Conservation (phyloP, 2,888 invertebrate genomes). For the Orthonevra nobilis region DNA sequence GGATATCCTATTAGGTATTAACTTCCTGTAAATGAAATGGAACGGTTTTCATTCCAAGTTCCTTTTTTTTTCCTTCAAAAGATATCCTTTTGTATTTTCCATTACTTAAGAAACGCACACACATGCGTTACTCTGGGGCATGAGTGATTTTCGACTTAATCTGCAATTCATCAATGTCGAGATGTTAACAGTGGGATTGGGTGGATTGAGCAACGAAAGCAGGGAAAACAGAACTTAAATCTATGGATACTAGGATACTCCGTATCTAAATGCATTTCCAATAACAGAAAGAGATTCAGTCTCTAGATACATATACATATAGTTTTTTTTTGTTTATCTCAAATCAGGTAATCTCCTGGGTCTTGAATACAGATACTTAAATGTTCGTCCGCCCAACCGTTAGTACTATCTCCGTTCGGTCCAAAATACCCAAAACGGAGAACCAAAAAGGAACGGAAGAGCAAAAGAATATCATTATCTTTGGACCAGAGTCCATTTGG, state of each 20-base stretch:
- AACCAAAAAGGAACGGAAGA: background rate
- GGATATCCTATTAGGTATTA: constrained; percentile 66
- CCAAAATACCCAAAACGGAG: background rate
- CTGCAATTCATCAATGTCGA: constrained; percentile 80
- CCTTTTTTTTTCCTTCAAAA: background rate
- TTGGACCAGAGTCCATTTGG: constrained; percentile 60
- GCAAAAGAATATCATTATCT: constrained; percentile 63
- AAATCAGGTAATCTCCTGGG: constrained; percentile 66
- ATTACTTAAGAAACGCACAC: constrained; percentile 61
- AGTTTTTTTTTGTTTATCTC: constrained; percentile 51
- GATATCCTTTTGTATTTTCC: constrained; percentile 62
- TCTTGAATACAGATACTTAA: constrained; percentile 61
- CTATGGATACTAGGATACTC: constrained; percentile 33
- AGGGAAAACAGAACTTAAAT: constrained; percentile 27
- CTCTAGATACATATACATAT: too few species aligned
- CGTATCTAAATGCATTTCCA: constrained; percentile 69
- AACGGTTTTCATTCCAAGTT: constrained; percentile 48
- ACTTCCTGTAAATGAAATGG: constrained; percentile 69
- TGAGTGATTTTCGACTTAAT: constrained; percentile 79
- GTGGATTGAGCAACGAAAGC: constrained; percentile 30
- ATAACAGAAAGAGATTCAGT: constrained; percentile 37
- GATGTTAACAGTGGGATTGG: constrained; percentile 66
- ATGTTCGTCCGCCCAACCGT: constrained; percentile 55
- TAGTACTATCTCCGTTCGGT: constrained; percentile 20
- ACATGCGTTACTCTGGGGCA: constrained; percentile 70